Conservation (phyloP, 2,888 invertebrate species). For the Tanypteryx hageni region DNA sequence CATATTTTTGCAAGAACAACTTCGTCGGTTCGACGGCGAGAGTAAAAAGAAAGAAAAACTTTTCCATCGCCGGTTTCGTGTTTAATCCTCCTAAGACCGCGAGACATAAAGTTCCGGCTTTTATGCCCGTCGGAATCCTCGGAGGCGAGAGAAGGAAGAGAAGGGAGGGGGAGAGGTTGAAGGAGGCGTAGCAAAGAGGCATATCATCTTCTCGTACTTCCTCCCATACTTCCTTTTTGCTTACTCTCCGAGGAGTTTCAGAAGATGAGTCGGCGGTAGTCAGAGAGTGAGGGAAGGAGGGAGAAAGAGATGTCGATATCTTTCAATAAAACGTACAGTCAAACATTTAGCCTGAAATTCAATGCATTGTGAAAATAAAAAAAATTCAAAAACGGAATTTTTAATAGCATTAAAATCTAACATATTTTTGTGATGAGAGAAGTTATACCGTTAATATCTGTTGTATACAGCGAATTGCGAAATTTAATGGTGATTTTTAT, state of each 20-base stretch:
- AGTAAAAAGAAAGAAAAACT: background rate
- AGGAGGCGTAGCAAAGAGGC: background rate
- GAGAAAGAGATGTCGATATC: background rate
- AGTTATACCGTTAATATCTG: no score
- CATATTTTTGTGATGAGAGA: no score
- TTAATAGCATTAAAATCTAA: no score
- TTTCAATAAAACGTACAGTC: background rate
- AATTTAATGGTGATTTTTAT: no score
- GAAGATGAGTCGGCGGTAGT: background rate
- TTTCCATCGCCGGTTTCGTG: background rate
- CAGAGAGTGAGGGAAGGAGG: background rate
- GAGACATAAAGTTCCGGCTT: constrained; percentile 11
- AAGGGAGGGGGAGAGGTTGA: no score
- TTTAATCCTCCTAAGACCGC: background rate
- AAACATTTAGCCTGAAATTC: background rate
- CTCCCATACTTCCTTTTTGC: background rate
- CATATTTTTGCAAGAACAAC: background rate
- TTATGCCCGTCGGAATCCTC: background rate
- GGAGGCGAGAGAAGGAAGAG: background rate
- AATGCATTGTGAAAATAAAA: background rate
- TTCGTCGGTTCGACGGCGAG: background rate
- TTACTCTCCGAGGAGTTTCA: background rate
- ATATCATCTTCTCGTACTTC: background rate
- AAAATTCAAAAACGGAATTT: no score
- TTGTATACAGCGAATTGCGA: no score